phyloP scores from a whole-genome alignment of 2,113 vertebrate genomes.

The Cheilinus undulatus region DNA sequence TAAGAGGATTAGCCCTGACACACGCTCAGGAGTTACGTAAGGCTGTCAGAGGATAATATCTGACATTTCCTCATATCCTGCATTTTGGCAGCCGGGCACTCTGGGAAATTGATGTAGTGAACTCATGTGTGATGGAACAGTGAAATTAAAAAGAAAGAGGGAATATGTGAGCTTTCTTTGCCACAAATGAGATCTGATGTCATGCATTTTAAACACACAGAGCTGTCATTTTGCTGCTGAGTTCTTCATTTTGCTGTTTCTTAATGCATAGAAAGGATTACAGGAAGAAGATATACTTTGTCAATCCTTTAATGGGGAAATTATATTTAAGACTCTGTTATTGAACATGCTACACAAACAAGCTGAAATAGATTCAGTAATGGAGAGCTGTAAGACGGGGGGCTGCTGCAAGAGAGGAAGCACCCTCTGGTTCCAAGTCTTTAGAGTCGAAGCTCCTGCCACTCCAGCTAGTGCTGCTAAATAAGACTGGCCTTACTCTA shows the following conservation, averaged over 20 bases:
- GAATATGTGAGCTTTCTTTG: neutral
- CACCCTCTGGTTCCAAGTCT: no score
- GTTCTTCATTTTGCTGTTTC: no score
- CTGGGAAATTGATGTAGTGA: slow-evolving; percentile 27
- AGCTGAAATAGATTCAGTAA: no score
- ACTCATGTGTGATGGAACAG: slow-evolving; percentile 4
- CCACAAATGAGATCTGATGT: neutral
- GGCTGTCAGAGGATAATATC: slow-evolving; percentile 71
- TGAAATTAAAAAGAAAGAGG: neutral
- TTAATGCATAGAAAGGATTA: neutral
- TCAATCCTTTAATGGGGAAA: no score
- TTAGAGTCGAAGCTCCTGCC: no score
- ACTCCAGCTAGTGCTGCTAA: no score
- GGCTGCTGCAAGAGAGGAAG: no score
- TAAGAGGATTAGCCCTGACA: slow-evolving; percentile 78
- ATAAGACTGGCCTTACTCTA: no score
- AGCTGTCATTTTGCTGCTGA: neutral
- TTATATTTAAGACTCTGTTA: no score
- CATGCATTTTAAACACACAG: neutral
- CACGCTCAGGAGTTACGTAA: slow-evolving; percentile 70
- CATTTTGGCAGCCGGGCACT: slow-evolving; percentile 56
- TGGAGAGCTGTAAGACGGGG: no score
- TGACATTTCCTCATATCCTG: slow-evolving; percentile 69
- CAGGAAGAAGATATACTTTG: neutral
- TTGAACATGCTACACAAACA: no score